A percentile compares a stretch with the other conserved stretches of the same genome.
Evolutionary conservation across 1,140 invertebrate genomes (phyloP).

Genomic region (Drosophila repletoides): DNA sequence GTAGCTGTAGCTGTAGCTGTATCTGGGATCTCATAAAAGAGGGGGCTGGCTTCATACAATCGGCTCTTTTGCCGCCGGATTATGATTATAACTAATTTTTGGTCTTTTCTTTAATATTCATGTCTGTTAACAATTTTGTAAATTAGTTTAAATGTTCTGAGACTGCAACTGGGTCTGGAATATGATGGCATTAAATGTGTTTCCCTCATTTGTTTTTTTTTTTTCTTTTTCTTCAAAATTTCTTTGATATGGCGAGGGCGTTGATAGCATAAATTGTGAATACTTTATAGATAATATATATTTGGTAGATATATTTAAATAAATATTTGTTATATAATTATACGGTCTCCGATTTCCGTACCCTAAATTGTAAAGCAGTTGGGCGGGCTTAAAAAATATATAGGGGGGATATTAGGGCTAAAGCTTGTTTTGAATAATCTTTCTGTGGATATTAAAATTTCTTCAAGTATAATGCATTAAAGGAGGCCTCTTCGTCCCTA

Average conservation of each 20-base stretch:
- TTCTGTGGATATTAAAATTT: no score
- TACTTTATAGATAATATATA: conserved; percentile 27
- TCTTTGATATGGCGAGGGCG: conserved; percentile 38
- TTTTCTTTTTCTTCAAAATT: no score
- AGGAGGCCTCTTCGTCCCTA: no score
- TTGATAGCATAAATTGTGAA: conserved; percentile 44
- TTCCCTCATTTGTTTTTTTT: conserved; percentile 44
- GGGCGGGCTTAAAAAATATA: background rate
- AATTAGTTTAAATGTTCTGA: conserved; percentile 70
- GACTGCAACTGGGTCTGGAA: background rate
- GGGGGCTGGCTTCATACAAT: conserved; percentile 7
- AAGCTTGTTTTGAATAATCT: no score
- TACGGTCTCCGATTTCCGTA: conserved; percentile 10
- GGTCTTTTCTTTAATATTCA: conserved; percentile 17
- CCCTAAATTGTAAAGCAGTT: background rate
- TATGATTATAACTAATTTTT: conserved; percentile 74
- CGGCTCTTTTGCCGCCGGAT: conserved; percentile 56
- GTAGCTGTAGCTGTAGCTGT: background rate
- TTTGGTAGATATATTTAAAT: conserved; percentile 23
- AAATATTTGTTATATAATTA: conserved; percentile 53
- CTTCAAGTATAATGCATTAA: background rate
- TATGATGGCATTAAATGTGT: conserved; percentile 19
- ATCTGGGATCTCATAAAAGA: conserved; percentile 8
- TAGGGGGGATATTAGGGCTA: no score
- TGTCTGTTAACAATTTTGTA: conserved; percentile 47